phyloP scores from a whole-genome alignment of 1,140 invertebrate species.

The Drosophila yakuba region DNA sequence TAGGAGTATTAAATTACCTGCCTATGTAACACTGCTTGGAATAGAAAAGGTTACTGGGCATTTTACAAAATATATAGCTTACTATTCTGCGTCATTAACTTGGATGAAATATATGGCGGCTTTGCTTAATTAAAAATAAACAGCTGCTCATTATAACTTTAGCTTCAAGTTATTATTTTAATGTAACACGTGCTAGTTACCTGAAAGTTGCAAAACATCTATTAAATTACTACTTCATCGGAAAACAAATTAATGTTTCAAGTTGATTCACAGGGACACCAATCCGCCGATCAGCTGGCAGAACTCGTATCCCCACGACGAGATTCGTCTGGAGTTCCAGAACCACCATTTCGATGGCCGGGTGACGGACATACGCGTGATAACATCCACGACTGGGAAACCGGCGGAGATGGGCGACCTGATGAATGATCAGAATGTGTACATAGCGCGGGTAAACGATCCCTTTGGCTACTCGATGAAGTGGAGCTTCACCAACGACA shows the following conservation, averaged over 20 bases:
- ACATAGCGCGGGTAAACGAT: slow-evolving; percentile 80
- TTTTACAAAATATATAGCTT: too few relatives aligned
- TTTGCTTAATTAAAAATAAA: not conserved
- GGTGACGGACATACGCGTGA: slow-evolving; percentile 53
- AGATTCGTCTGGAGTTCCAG: slow-evolving; percentile 59
- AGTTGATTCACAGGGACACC: slow-evolving; percentile 22
- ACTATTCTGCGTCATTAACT: not conserved
- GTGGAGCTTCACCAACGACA: slow-evolving; percentile 70
- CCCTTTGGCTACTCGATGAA: slow-evolving; percentile 84
- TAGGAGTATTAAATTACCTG: slow-evolving; percentile 6
- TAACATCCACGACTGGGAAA: slow-evolving; percentile 14
- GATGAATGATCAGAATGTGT: slow-evolving; percentile 63
- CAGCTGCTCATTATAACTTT: not conserved
- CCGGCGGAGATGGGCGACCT: slow-evolving; percentile 49
- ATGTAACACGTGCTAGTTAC: not conserved
- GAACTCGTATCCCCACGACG: slow-evolving; percentile 49
- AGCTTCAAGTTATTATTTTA: not conserved
- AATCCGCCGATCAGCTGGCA: slow-evolving; percentile 17
- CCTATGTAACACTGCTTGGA: too few relatives aligned
- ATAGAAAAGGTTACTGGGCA: too few relatives aligned
- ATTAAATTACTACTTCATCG: not conserved
- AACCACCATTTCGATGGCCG: slow-evolving; percentile 51
- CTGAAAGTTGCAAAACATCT: not conserved
- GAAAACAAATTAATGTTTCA: not conserved
- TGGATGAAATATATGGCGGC: too few relatives aligned